phyloP scores from a whole-genome alignment of 2,113 vertebrate genomes.

The Pluvianellus socialis region DNA sequence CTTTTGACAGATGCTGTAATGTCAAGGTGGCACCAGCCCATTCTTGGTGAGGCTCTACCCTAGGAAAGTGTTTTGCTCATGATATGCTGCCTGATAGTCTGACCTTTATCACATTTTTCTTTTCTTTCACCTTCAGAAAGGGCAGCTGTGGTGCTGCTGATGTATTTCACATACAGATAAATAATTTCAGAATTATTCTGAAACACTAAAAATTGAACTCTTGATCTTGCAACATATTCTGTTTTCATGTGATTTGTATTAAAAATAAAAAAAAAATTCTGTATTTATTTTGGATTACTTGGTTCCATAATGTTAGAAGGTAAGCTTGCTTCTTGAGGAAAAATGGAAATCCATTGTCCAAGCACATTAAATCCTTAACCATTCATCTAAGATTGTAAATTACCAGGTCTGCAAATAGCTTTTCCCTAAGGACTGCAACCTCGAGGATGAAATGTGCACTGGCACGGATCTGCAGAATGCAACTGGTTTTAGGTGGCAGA shows the following conservation, averaged over 20 bases:
- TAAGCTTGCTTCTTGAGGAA: not conserved
- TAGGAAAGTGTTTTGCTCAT: constrained; percentile 8
- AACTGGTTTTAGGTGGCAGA: not conserved
- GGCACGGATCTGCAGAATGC: not conserved
- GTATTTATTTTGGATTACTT: not conserved
- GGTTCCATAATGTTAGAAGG: not conserved
- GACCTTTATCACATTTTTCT: constrained; percentile 35
- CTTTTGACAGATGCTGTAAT: constrained; percentile 31
- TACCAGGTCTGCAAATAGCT: not conserved
- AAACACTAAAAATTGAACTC: not conserved
- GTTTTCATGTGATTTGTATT: not conserved
- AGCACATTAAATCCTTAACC: not conserved
- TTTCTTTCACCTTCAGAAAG: not conserved
- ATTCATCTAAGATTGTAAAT: not conserved
- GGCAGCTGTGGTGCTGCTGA: not conserved
- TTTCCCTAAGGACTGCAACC: not conserved
- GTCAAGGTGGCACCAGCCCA: constrained; percentile 20
- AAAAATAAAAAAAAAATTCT: not conserved
- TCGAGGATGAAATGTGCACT: not conserved
- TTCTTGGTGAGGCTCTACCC: not conserved
- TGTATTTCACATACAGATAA: not conserved
- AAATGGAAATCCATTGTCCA: not conserved
- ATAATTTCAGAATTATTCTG: not conserved
- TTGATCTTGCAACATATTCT: not conserved
- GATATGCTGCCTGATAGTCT: not conserved